Base-by-base conservation (phyloP, 2,113 vertebrate species). In the Heloderma charlesbogerti region DNA sequence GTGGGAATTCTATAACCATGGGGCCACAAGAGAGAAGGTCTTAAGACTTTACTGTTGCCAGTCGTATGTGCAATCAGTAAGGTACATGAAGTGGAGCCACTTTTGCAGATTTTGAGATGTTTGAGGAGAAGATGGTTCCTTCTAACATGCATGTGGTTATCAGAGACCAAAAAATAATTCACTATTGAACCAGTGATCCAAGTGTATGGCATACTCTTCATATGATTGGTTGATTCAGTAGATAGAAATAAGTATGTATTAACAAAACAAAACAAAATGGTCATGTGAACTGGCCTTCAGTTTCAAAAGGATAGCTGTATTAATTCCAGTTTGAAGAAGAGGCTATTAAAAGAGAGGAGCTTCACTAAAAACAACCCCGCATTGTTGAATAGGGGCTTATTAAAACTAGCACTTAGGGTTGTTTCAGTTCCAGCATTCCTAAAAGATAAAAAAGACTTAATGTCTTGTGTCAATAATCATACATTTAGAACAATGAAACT, bases 381-480 rank as follows among this genome's bases (percentile, higher is more conserved):
- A 22, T 2, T 22, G 54, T 12, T 63, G 22, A 45, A 88, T 92
- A 37, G 43, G 43, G 13, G 89, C 88, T 91, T 74, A 90, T 83
- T 89, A 60, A 92, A 93, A 88, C 13, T 7, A 0, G 86, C 72
- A 69, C 18, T 29, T 87, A 2, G 2, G n/a, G 40, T n/a, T 72
- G 20, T 1, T 93, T 37, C 1, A 63, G 27, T 16, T 88, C 34
- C 91, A 31, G 57, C 1, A 0, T 67, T 37, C 84, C 9, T 29
- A 91, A 92, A n/a, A 82, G 87, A n/a, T 69, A 45, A 75, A 84
- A 91, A 48, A 84, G 2, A 87, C 88, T 86, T 88, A 91, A 25
- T 86, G 25, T 45, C 20, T 69, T 37, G 0, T 75, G 72, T 63
- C 79, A 66, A 91, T 34, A 18, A 2, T 88, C 22, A 89, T 82